Evolutionary conservation across 2,888 invertebrate genomes (phyloP).

Genomic region (Cybosia mesomella): DNA sequence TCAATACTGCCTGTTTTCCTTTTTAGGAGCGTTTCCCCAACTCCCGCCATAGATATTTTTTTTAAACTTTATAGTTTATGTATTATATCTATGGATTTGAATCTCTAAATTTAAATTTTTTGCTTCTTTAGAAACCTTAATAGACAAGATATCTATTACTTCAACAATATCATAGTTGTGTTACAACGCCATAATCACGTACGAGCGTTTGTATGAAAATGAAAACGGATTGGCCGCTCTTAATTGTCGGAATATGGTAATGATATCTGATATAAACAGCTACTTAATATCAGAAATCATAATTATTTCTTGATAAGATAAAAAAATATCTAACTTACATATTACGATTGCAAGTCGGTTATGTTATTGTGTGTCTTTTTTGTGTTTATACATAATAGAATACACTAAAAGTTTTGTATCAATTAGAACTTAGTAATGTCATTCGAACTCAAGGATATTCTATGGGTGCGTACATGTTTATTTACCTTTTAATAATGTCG

Average conservation of each 20-base stretch:
- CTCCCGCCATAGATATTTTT: too few relatives aligned
- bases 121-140: too few relatives aligned
- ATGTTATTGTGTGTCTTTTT: background rate
- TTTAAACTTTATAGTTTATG: too few relatives aligned
- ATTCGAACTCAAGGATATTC: slow-evolving; percentile 16
- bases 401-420: background rate
- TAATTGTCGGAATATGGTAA: background rate
- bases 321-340: background rate
- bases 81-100: too few relatives aligned
- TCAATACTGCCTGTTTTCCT: too few relatives aligned
- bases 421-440: slow-evolving; percentile 13
- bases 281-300: background rate
- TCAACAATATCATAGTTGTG: too few relatives aligned
- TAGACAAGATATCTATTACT: too few relatives aligned
- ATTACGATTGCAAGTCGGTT: background rate
- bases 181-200: too few relatives aligned
- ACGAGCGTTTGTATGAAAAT: too few relatives aligned
- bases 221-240: background rate
- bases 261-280: background rate
- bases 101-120: too few relatives aligned
- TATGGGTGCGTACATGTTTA: slow-evolving; percentile 14
- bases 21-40: too few relatives aligned
- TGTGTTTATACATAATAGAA: background rate
- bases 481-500: background rate
- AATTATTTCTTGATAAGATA: slow-evolving; percentile 15